Evolutionary conservation across 2,888 invertebrate genomes (phyloP).

Genomic region (Netelia virgata): DNA sequence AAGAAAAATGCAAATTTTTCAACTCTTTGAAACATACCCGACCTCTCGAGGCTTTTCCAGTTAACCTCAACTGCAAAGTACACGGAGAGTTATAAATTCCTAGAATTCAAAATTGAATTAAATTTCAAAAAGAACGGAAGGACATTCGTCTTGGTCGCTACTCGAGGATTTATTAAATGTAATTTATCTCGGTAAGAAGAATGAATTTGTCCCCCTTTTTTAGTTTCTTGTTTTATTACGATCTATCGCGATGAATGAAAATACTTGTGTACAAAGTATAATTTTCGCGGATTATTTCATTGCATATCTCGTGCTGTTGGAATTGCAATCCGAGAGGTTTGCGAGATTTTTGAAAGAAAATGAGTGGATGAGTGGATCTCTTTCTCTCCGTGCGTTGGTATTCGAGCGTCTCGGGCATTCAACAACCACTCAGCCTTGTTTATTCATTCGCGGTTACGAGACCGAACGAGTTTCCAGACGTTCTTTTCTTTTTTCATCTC

Average conservation of each 20-base stretch:
- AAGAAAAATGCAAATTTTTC: no score
- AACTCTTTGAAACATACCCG: no score
- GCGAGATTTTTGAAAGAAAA: conserved; percentile 15
- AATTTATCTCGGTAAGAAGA: conserved; percentile 2
- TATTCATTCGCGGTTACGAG: conserved; percentile 51
- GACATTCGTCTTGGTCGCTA: no score
- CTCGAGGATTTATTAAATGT: conserved; percentile 52
- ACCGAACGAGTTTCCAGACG: conserved; percentile 47
- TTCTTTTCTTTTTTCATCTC: conserved; percentile 15
- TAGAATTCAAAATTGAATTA: no score
- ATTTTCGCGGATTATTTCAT: neutral
- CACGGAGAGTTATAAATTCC: no score
- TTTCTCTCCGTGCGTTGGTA: neutral
- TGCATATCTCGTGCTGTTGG: conserved; percentile 13
- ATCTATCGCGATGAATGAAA: neutral
- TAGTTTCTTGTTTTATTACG: neutral
- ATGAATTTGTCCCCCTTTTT: neutral
- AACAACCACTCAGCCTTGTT: conserved; percentile 26
- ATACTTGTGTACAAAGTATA: neutral
- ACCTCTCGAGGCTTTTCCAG: no score
- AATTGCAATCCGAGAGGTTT: conserved; percentile 4
- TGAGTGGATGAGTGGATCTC: conserved; percentile 6
- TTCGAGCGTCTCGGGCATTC: conserved; percentile 38
- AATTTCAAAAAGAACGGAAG: no score
- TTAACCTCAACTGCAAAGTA: no score